Base-by-base conservation (phyloP, 2,113 vertebrate species). In the Eurystomus gularis region DNA sequence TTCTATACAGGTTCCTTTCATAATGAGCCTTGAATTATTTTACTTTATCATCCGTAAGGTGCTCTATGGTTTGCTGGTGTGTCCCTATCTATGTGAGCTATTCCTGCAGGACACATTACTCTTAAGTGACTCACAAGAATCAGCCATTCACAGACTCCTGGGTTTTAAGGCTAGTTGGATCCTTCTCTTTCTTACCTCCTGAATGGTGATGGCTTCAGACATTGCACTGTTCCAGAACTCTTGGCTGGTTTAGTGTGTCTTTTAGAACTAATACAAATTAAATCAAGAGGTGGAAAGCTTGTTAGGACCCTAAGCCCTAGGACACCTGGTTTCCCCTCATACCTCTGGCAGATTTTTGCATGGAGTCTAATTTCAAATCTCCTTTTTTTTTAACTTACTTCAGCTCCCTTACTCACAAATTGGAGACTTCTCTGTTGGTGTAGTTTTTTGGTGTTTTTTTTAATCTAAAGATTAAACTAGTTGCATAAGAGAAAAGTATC, bases 31-130 rank as follows among this genome's bases (percentile, higher is more conserved):
- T 92, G 86, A 93, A 85, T 94, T 93, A 94, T 95, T 95, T 86
- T 66, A 91, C 65, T 95, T 97, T 51, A 95, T 96, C 94, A 96
- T 84, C 88, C 61, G 57, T 83, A 57, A 96, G 92, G 80, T 94
- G 25, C 58, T 82, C 37, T 72, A 33, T 35, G 77, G 44, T 71
- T 91, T 96, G 77, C 88, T 58, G 70, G 57, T 84, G 57, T 91
- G 51, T 88, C 64, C 90, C 42, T 65, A 9, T 79, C 93, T 60
- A 23, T 64, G 68, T 40, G 76, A 95, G 86, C 60, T 94, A 60
- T 89, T 93, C 93, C 93, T 95, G 61, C 77, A 94, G 81, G 95
- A 79, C 73, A 61, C 73, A 76, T 91, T 84, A 46, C 11, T 60
- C 49, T 52, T 60, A 69, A 91, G 82, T 79, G 70, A 71, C 69